Evolutionary conservation across 2,797 vertebrate genomes (phyloP).

Genomic region (Schizothorax lantsangensis): DNA sequence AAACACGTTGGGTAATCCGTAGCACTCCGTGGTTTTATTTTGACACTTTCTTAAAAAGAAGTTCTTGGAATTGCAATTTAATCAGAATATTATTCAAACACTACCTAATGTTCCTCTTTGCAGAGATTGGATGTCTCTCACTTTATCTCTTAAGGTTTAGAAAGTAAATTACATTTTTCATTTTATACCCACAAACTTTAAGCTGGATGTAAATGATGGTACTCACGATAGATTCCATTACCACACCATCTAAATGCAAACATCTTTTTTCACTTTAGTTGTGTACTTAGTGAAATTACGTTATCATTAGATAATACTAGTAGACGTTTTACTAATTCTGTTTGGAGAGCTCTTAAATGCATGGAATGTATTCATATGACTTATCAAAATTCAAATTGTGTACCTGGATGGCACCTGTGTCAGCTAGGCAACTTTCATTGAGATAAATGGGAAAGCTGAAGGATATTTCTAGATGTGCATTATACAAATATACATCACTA

Average conservation of each 20-base stretch:
- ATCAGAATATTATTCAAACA: not conserved
- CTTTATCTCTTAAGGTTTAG: not conserved
- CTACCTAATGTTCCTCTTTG: not conserved
- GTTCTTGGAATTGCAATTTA: not conserved
- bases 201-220: not conserved
- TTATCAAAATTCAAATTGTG: not conserved
- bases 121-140: not conserved
- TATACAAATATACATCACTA: not conserved
- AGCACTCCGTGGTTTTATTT: not conserved
- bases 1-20: not conserved
- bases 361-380: not conserved
- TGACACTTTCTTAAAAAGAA: not conserved
- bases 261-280: not conserved
- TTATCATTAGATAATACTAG: not conserved
- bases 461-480: not conserved
- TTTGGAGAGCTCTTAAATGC: not conserved
- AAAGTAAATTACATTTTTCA: not conserved
- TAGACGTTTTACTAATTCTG: not conserved
- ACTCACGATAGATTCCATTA: not conserved
- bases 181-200: not conserved
- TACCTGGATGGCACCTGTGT: not conserved
- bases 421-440: not conserved
- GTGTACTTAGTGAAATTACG: not conserved
- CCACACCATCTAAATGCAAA: not conserved
- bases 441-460: not conserved